Base-by-base conservation (phyloP, 2,888 invertebrate species). In the Sarcophaga caerulescens region DNA sequence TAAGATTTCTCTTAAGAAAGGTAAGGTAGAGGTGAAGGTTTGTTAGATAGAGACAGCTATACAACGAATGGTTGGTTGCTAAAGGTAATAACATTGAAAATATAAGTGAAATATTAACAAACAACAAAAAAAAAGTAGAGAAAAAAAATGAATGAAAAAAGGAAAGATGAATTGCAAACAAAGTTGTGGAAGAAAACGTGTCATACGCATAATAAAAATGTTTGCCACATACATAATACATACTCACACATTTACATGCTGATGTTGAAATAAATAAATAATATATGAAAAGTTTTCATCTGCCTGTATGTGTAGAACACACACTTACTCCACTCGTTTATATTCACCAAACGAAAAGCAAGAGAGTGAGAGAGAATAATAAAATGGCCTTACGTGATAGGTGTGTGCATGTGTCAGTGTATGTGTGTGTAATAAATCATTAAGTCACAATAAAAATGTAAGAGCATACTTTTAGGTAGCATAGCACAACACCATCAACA, bases 191-290 rank as follows among this genome's bases (percentile, higher is more conserved):
- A 45, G 81, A 76, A 17, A 82, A 82, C 77, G 63, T 82, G 77
- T 82, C 82, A 71, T 71, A 82, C 82, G 71, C 82, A 82, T 68
- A 82, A 82, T 82, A 70, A 82, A 82, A 77, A 71, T 68, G 25
- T 35, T 65, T 65, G 59, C 45, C 76, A 71, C 60, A 81, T 65
- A 45, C 45, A 82, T 59, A 45, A n/a, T n/a, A n/a, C n/a, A n/a
- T n/a, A n/a, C n/a, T n/a, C 74, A 62, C 69, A 81, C 71, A 65
- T 57, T 17, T 17, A 71, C 71, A n/a, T 65, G 12, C 76, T 45
- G 63, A 71, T 71, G 65, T 59, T 76, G 59, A 65, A 35, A 76
- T 70, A 65, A 70, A 76, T 76, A 76, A 81, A 76, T 82, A 71
- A 76, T 65, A 65, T 65, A 82, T 65, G 59, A 76, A 70, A 23